Evolutionary conservation across 2,888 invertebrate genomes (phyloP).

Genomic region (Aspidiotus rigidus): DNA sequence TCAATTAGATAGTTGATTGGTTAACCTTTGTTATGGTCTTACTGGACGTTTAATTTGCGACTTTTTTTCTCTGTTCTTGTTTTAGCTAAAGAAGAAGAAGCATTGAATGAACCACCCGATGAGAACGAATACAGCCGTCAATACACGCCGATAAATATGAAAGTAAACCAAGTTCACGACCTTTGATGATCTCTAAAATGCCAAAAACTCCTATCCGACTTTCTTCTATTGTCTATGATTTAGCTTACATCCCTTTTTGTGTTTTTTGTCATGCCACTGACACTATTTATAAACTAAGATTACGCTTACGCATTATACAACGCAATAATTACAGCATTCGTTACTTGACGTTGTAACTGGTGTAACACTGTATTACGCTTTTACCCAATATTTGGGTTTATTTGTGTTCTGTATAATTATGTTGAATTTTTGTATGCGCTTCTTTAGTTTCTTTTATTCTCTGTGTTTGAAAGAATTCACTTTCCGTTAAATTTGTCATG

Average conservation of each 20-base stretch:
- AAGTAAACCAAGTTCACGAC: conserved; percentile 23
- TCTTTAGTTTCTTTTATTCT: neutral
- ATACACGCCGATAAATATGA: conserved; percentile 25
- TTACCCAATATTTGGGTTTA: conserved; percentile 2
- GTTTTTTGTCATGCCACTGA: neutral
- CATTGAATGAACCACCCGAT: conserved; percentile 38
- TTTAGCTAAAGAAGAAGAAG: conserved; percentile 40
- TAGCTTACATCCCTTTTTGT: neutral
- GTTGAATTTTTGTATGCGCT: neutral
- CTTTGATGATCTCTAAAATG: conserved; percentile 1
- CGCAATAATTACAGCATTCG: neutral
- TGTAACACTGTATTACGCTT: neutral
- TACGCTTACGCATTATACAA: neutral
- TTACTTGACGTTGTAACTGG: neutral
- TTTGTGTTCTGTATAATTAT: neutral
- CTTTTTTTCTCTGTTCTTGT: neutral
- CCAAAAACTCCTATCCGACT: neutral
- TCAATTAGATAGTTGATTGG: no score
- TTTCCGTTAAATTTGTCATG: no score
- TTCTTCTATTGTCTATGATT: neutral
- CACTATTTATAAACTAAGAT: neutral
- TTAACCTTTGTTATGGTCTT: no score
- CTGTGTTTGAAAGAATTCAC: neutral
- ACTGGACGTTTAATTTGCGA: neutral
- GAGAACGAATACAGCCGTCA: conserved; percentile 31